A percentile compares a stretch with the other conserved stretches of the same genome.
These are phyloP conservation scores for Argopecten irradians DNA, from an alignment of 1,140 invertebrate species.

Conservation along the genomic window DNA sequence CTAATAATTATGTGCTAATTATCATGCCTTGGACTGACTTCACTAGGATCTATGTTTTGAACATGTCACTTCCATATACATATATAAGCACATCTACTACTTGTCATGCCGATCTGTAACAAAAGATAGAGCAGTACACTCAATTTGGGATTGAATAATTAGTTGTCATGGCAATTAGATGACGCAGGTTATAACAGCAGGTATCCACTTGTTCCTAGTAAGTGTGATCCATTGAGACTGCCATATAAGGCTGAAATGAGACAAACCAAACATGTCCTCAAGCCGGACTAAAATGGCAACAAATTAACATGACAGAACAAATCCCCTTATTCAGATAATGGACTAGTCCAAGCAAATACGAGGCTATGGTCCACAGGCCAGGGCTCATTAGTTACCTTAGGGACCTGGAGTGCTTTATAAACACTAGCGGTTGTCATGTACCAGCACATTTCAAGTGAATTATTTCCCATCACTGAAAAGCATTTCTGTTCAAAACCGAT, in stretches of 20 bases:
- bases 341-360: background rate
- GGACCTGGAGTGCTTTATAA: background rate
- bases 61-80: too few relatives aligned
- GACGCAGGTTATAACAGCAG: background rate
- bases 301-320: background rate
- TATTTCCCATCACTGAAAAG: background rate
- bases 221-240: background rate
- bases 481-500: background rate
- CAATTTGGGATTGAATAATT: background rate
- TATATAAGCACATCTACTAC: too few relatives aligned
- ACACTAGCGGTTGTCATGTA: background rate
- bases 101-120: background rate
- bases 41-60: too few relatives aligned
- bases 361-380: background rate
- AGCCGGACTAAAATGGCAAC: background rate
- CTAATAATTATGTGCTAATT: too few relatives aligned
- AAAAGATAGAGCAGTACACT: background rate
- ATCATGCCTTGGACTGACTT: too few relatives aligned
- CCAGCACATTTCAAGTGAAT: background rate
- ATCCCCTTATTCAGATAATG: background rate
- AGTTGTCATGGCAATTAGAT: background rate
- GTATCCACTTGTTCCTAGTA: background rate
- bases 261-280: background rate
- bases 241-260: background rate
- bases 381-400: background rate